Base-by-base conservation (phyloP, 2,113 vertebrate species). In the Zosterops hypoxanthus region DNA sequence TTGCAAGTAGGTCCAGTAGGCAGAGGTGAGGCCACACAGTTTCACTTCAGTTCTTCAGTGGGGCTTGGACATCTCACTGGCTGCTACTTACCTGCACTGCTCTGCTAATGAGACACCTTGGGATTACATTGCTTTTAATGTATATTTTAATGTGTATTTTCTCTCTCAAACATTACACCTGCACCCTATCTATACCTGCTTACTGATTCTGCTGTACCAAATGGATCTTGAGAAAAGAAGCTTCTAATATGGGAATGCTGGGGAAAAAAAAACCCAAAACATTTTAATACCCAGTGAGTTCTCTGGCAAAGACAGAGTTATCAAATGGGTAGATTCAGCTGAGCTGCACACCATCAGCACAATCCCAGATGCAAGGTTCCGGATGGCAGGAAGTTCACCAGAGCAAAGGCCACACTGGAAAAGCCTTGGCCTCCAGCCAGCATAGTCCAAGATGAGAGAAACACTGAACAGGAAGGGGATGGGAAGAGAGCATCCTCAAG, bases 381-480 rank as follows among this genome's bases (percentile, higher is more conserved):
- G 1, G 8, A 57, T 21, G 34, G 79, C 90, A 93, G 92, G 85
- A 95, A 93, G 82, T 78, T 91, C 90, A 83, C 22, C 41, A 86
- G 87, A 65, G 87, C 93, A 95, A 82, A 95, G 76, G 85, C 75
- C 56, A 26, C 0, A 0, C 56, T 92, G 47, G 78, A 85, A 82
- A 78, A 87, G 46, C 21, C 42, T 34, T 91, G 91, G 89, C 66
- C 71, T 87, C 66, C 78, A 76, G 89, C 87, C 86, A 94, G 50
- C n/a, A 57, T 1, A 82, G n/a, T 55, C 78, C 50, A 87, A 89
- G 16, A 69, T 80, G 66, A 41, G 5, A 94, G 79, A 83, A 94
- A 82, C 68, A 86, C 29, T 66, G 87, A 88, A 69, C 55, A 94
- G 92, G 79, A 95, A 86, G 19, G 29, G 81, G 55, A 82, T 90